Evolutionary conservation across 2,888 invertebrate genomes (phyloP), one percentile per base, ranked within the genome.

Genomic region (Agapostemon virescens): DNA sequence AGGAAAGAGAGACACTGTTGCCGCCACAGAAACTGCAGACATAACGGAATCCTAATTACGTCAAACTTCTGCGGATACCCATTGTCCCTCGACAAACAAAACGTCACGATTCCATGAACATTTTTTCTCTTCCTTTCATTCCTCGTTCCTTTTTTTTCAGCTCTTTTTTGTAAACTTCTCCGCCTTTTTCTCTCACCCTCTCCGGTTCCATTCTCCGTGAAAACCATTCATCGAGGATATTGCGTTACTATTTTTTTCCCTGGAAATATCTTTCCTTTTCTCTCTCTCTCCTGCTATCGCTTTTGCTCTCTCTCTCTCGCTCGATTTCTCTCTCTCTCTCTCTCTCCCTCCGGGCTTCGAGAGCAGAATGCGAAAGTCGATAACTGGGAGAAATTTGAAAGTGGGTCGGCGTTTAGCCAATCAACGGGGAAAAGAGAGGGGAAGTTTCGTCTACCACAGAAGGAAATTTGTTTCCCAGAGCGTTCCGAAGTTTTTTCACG

Each of bases 391-490:
- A 69, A 79, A 76, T 79, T 76, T 70, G 71, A 70, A 79, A 82
- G 76, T 73, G 76, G 79, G 79, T 70, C 82, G 76, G 23, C 76
- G 76, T 76, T 82, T 79, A 67, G 45, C 73, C 70, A 76, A 67
- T 75, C 76, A 76, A 64, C 15, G 45, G 64, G 11, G 20, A 9
- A 20, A 26, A 49, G 45, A 36, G 63, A n/a, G 23, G 52, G 38
- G 30, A 45, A 74, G 52, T 45, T 71, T 45, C 49, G 42, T 33
- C n/a, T 13, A 68, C 26, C 36, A 20, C 38, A 20, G 45, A 55
- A 68, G 68, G 49, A 69, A 81, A 79, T 81, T 81, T 75, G 81
- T 81, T 79, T 74, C 33, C 40, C 49, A 61, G 71, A 20, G 42
- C 45, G 45, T 70, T 71, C 61, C 15, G 1, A 82, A 75, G 63